Evolutionary conservation across 2,888 invertebrate species (phyloP).

Genomic region (Pemphredon lugubris): DNA sequence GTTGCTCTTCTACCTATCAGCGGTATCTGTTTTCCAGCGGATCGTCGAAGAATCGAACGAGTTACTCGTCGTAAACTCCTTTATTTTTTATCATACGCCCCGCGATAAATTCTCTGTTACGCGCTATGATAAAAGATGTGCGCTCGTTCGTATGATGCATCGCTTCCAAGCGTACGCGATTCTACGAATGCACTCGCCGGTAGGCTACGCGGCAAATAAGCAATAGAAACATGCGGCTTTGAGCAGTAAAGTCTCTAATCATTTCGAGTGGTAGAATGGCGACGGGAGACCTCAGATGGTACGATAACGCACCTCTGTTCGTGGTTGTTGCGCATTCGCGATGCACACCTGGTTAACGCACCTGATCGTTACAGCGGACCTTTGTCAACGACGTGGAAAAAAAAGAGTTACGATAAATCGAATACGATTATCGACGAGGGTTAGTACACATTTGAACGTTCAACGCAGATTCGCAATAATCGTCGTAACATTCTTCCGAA

Average conservation of each 20-base stretch:
- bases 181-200: neutral
- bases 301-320: constrained; percentile 6
- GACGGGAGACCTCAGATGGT: neutral
- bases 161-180: neutral
- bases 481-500: neutral
- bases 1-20: too few species aligned
- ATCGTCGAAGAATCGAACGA: neutral
- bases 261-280: neutral
- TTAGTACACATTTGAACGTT: neutral
- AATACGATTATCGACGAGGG: neutral
- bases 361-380: neutral
- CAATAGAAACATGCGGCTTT: neutral
- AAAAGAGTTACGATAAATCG: neutral
- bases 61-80: neutral
- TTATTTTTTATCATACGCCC: neutral
- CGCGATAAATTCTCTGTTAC: neutral
- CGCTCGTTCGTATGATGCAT: neutral
- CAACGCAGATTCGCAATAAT: neutral
- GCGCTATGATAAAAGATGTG: neutral
- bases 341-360: constrained; percentile 7
- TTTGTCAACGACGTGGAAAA: neutral
- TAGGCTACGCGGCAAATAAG: neutral
- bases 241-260: neutral
- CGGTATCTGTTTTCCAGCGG: neutral
- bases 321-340: neutral